Percentiles rank a stretch among this genome's conserved stretches.
Conservation (phyloP, 2,113 vertebrate genomes). For the Vulpes vulpes region DNA sequence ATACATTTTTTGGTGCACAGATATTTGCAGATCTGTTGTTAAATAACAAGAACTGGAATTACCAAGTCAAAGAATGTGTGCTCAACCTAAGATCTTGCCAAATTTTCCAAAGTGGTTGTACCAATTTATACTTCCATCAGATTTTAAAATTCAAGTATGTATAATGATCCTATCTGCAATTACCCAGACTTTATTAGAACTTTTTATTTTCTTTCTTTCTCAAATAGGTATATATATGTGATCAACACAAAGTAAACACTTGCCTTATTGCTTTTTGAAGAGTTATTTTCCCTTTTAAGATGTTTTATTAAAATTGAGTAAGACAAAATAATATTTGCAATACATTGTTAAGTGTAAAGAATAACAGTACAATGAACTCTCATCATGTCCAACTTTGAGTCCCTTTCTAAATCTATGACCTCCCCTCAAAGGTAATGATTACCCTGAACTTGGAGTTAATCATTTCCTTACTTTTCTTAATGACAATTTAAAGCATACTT, state of each 20-base stretch:
- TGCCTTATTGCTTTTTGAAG: not conserved
- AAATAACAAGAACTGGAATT: not conserved
- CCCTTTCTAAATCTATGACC: not conserved
- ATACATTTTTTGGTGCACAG: not conserved
- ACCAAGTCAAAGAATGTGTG: not conserved
- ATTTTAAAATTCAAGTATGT: not conserved
- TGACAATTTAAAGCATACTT: not conserved
- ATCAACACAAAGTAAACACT: not conserved
- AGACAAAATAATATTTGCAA: conserved; percentile 14
- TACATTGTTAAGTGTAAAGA: not conserved
- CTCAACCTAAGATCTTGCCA: not conserved
- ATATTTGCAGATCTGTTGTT: not conserved
- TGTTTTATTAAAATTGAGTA: conserved; percentile 29
- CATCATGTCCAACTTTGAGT: not conserved
- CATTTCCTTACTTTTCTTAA: conserved; percentile 1
- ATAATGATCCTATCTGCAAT: not conserved
- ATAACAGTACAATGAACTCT: not conserved
- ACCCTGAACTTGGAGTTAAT: not conserved
- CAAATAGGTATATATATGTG: not conserved
- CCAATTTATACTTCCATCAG: not conserved
- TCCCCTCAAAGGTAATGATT: not conserved
- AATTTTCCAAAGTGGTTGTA: not conserved
- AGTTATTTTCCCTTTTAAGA: conserved; percentile 9
- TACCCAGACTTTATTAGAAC: not conserved
- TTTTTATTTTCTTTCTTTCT: not conserved